phyloP scores from a whole-genome alignment of 2,113 vertebrate species.

The Alces alces region DNA sequence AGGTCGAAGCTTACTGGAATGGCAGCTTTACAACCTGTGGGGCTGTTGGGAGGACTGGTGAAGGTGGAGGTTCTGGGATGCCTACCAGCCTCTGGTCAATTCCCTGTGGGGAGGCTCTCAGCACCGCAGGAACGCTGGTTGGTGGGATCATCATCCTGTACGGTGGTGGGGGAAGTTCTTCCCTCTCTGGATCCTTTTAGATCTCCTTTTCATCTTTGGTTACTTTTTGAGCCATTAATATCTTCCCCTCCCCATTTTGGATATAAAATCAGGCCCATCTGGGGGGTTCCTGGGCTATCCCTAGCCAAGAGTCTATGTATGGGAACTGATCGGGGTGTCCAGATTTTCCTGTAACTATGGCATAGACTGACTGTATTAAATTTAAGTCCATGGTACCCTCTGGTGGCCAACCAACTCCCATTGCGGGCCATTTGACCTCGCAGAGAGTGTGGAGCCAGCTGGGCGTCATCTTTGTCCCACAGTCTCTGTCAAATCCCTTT shows the following conservation, averaged over 20 bases:
- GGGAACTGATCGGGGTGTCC: too few species aligned
- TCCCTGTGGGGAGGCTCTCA: not conserved
- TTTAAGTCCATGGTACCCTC: not conserved
- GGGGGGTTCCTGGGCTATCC: too few species aligned
- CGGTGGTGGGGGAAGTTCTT: not conserved
- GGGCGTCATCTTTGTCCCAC: not conserved
- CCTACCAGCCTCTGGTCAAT: not conserved
- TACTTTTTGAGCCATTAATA: not conserved
- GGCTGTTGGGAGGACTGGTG: not conserved
- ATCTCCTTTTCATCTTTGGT: not conserved
- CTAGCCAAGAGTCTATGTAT: too few species aligned
- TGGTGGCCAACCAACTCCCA: not conserved
- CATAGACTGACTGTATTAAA: too few species aligned
- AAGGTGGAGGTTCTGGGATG: not conserved
- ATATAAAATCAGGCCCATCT: not conserved
- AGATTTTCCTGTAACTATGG: too few species aligned
- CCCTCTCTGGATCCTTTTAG: not conserved
- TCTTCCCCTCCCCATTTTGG: not conserved
- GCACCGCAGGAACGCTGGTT: fast-evolving
- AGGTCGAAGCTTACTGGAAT: fast-evolving
- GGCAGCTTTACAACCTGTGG: not conserved
- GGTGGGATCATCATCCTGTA: not conserved
- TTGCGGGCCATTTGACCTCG: fast-evolving
- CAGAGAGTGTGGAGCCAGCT: not conserved
- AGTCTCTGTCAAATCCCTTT: not conserved